Conservation (phyloP, 2,113 vertebrate species). For the Eupsittula cactorum region DNA sequence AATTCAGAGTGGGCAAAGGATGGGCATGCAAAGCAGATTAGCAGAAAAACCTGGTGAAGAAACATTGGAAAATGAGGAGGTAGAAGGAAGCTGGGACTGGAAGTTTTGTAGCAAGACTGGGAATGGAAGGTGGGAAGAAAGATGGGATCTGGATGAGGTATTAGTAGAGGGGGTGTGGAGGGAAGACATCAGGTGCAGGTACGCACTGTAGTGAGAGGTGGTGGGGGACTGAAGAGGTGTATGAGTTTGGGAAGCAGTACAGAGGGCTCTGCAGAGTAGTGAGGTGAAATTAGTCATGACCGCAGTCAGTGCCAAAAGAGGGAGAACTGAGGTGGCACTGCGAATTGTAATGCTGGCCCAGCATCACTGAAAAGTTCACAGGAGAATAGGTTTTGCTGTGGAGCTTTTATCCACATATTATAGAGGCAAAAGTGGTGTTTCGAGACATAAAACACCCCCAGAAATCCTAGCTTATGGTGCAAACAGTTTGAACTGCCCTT, state of each 20-base stretch:
- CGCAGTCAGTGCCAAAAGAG: neutral
- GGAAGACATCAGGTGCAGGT: neutral
- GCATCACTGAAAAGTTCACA: neutral
- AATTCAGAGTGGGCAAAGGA: neutral
- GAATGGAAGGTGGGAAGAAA: neutral
- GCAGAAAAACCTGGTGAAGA: neutral
- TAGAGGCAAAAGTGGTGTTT: neutral
- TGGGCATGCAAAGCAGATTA: neutral
- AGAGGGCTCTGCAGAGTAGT: neutral
- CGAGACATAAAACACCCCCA: rapidly evolving
- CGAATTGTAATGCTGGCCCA: neutral
- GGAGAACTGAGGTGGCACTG: neutral
- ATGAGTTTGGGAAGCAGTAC: neutral
- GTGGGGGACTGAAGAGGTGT: neutral
- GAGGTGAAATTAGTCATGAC: neutral
- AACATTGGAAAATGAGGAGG: rapidly evolving
- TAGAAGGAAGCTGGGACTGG: neutral
- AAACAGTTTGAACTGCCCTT: neutral
- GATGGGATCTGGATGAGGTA: neutral
- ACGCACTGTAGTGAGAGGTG: neutral
- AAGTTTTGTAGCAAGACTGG: neutral
- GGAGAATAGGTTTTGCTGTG: neutral
- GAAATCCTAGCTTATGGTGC: neutral
- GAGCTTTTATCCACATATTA: neutral
- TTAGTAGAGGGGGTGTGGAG: neutral